A percentile compares a stretch with the other conserved stretches of the same genome.
Evolutionary conservation across 2,113 vertebrate genomes (phyloP).

Genomic region (Choloepus hoffmanni): DNA sequence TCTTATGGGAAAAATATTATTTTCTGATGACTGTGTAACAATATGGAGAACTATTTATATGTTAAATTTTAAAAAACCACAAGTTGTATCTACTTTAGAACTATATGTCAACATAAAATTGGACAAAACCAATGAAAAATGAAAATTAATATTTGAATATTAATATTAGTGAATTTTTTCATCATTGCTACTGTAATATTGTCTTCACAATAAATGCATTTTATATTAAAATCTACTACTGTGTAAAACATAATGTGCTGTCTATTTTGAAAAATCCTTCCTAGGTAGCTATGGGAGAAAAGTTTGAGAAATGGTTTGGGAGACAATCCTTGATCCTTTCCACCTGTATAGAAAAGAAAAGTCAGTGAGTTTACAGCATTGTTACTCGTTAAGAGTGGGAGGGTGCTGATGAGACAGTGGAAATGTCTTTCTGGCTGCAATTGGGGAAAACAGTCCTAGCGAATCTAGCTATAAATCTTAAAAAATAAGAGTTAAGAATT

Average conservation of each 20-base stretch:
- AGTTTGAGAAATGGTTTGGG: background rate
- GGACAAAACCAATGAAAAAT: slow-evolving; percentile 1
- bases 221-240: background rate
- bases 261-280: slow-evolving; percentile 36
- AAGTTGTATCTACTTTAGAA: too few species aligned
- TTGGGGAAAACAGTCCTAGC: background rate
- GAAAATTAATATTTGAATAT: background rate
- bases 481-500: slow-evolving; percentile 12
- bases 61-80: background rate
- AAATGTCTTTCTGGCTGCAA: background rate
- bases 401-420: background rate
- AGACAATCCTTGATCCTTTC: background rate
- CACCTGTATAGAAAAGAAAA: background rate
- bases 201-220: background rate
- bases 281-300: background rate
- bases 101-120: background rate
- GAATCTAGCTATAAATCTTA: slow-evolving; percentile 4
- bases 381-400: background rate
- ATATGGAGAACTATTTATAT: background rate
- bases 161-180: background rate
- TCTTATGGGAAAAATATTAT: background rate
- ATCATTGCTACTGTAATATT: background rate
- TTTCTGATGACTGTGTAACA: background rate
- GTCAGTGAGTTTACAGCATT: background rate
- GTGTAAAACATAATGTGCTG: background rate